Evolutionary conservation across 1,140 invertebrate species (phyloP).

Genomic region (Limonius californicus): DNA sequence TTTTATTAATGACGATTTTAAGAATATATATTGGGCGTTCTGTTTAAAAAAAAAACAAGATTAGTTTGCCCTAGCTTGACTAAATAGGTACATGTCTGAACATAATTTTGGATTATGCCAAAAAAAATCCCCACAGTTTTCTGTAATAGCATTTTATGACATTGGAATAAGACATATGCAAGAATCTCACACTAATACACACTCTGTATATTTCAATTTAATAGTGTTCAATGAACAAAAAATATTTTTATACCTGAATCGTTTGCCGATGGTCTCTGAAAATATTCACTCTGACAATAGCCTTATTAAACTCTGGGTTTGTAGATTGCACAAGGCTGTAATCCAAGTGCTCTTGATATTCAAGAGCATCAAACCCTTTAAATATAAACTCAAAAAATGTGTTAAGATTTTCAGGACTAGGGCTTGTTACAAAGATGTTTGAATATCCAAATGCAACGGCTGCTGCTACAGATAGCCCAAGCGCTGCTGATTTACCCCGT

Average conservation of each 20-base stretch:
- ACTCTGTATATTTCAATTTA: neutral
- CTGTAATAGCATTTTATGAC: no score
- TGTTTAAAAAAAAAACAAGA: no score
- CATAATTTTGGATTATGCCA: no score
- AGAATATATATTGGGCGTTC: no score
- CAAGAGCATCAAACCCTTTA: conserved; percentile 92
- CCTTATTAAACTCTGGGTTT: conserved; percentile 96
- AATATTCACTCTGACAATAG: conserved; percentile 90
- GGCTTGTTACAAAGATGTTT: conserved; percentile 97
- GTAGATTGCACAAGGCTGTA: conserved; percentile 95
- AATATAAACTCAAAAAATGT: conserved; percentile 97
- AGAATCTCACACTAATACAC: no score
- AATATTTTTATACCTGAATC: conserved; percentile 71
- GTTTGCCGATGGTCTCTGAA: conserved; percentile 92
- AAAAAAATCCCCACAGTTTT: no score
- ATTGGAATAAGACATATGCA: no score
- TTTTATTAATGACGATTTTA: no score
- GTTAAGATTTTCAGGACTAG: conserved; percentile 96
- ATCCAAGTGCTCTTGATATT: conserved; percentile 96
- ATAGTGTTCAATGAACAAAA: neutral
- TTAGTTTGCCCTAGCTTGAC: no score
- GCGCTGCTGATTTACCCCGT: conserved; percentile 95
- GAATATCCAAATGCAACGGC: conserved; percentile 88
- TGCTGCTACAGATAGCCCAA: conserved; percentile 90
- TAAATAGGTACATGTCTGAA: no score